Evolutionary conservation across 2,113 vertebrate genomes (phyloP), one percentile per base, ranked within the genome.

Genomic region (Lampris incognitus): DNA sequence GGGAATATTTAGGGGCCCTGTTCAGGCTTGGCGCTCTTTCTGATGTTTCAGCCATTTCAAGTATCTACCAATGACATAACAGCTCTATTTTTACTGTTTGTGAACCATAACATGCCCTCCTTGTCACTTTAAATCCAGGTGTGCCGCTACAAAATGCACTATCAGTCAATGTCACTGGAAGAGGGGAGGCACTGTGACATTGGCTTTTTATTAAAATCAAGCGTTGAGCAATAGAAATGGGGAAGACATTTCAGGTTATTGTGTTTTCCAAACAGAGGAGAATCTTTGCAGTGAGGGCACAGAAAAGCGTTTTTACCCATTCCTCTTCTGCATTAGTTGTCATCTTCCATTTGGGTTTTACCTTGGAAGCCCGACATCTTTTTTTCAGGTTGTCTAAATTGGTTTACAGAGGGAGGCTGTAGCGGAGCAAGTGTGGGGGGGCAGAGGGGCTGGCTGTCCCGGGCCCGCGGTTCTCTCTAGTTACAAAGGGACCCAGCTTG

Each of bases 311-410:
- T 24, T 24, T 24, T 52, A 72, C 72, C 41, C 24, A 13, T 48
- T 42, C 69, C 72, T 49, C 64, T 77, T 82, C 80, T 75, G 71
- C 65, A 70, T 75, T 78, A 58, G 59, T 69, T 87, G 84, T 90
- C 86, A 85, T 90, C 79, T 88, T 80, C 68, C 54, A 72, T 82
- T 79, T 44, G 1, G 36, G 39, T 69, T 55, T 69, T 49, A 52
- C 38, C 65, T 63, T 50, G 42, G 44, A 48, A 50, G 44, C 39
- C 67, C 41, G 6, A 77, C 63, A 61, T 81, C 85, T 85, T 85
- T 36, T 46, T 46, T 54, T 24, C 24, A 24, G 24, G 24, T 24
- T 24, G 24, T 24, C 24, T 24, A 24, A 24, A 24, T 24, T 24
- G 24, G 24, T 24, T 24, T 24, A 24, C 24, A 24, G 24, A 24